A percentile compares a stretch with the other conserved stretches of the same genome.
phyloP scores from a whole-genome alignment of 2,113 vertebrate species.

The Hippocampus abdominalis region DNA sequence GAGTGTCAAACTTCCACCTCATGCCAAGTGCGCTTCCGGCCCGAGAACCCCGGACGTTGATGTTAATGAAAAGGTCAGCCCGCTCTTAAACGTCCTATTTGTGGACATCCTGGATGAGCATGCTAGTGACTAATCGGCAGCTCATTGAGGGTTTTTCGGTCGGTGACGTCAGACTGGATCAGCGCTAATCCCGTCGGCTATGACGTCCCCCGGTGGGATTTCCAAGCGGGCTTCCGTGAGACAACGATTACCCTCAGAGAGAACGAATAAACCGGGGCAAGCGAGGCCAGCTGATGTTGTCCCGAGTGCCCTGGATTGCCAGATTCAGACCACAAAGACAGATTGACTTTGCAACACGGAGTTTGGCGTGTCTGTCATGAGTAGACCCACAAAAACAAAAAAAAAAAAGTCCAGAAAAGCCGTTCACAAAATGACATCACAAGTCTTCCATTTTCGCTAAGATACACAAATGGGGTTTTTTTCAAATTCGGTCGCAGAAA shows the following conservation, averaged over 20 bases:
- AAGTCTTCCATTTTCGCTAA: not conserved
- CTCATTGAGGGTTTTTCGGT: constrained; percentile 45
- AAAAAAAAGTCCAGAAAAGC: not conserved
- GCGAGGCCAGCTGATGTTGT: not conserved
- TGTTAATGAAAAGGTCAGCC: constrained; percentile 45
- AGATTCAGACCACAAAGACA: not conserved
- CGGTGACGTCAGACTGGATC: constrained; percentile 51
- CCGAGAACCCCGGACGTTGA: not conserved
- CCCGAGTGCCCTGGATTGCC: not conserved
- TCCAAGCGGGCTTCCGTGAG: constrained; percentile 31
- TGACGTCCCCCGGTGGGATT: constrained; percentile 52
- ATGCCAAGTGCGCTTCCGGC: not conserved
- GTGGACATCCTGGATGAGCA: constrained; percentile 47
- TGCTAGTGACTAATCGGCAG: constrained; percentile 51
- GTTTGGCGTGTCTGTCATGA: not conserved
- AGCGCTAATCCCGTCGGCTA: constrained; percentile 34
- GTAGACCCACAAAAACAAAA: no score
- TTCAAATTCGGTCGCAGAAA: not conserved
- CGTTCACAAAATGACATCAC: not conserved
- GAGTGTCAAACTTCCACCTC: not conserved
- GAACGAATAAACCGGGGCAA: constrained; percentile 14
- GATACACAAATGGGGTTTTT: not conserved
- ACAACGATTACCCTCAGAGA: constrained; percentile 40
- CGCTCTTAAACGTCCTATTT: constrained; percentile 55
- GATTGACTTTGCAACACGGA: not conserved